Base-by-base conservation (phyloP, 1,140 invertebrate genomes). In the Neuroterus valhalla region DNA sequence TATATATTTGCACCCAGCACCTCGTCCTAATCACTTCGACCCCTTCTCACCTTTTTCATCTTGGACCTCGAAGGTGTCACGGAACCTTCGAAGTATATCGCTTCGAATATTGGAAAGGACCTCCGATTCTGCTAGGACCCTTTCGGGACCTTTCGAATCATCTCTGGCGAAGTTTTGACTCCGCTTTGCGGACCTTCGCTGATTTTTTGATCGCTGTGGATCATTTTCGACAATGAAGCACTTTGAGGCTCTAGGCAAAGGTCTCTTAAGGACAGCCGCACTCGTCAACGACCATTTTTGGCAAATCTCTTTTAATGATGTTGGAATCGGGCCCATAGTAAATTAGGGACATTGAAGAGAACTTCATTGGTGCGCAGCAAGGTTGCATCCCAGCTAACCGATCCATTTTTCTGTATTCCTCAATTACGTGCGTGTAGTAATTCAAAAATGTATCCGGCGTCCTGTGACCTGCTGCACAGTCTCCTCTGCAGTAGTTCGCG, bases 281-380 rank as follows among this genome's bases (percentile, higher is more conserved):
- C 91, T 98, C 96, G 88, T 98, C 96, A 42, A 98, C 96, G 75
- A 98, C 95, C 97, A 98, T 98, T 92, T 97, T 97, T 78, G 97
- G 97, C 84, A 99, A 91, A 90, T 98, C 96, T 79, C 96, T 92
- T 88, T 98, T 98, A 86, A 98, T 96, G 85, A 98, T 96, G 88
- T 96, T 97, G 73, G 94, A 93, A 89, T 96, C 94, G 66, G 95
- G 94, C 76, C 96, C 96, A 90, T 97, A 97, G 90, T 99, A 98
- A 81, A 98, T 97, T 80, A 99, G 91, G 68, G 96, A 97, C 93
- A 98, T 96, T 82, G 96, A 93, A 31, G 96, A 96, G 89, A 98
- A 96, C 88, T 97, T 97, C 50, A 97, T 92, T 12, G 97, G 97
- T n/a, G 97, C 96, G 89, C 97, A 99, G 89, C 97, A 98, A 1